Base-by-base conservation (phyloP, 2,888 invertebrate species). In the Watsonalla cultraria region DNA sequence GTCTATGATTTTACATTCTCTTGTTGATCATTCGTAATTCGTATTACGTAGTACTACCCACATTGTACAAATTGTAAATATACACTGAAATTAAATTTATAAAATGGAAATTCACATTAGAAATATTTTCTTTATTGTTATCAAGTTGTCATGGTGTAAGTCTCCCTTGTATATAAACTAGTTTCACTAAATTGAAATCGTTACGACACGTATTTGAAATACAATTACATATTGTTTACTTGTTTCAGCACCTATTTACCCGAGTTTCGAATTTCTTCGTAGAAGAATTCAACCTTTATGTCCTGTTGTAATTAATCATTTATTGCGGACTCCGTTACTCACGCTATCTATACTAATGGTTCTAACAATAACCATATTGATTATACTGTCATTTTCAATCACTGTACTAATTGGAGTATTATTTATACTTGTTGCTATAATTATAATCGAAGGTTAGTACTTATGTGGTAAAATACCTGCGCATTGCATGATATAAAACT, bases 21-120 rank as follows among this genome's bases (percentile, higher is more conserved):
- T 42, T 7, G 5, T 11, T 42, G 5, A 42, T 24, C 24, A 1
- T 24, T 24, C 24, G 24, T 24, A 24, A 24, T 24, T 24, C 24
- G 4, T 4, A 24, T 24, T 24, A n/a, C n/a, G 24, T 24, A 2
- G 24, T 2, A 37, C 37, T 37, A 37, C 37, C 37, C 37, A 7
- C 37, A 37, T 37, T 37, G 37, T 24, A 24, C 24, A 24, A 24
- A 24, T 24, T 24, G 45, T 13, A 4, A 45, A 45, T 8, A 5
- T 15, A 46, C 14, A 5, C 6, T 13, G 42, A 7, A 13, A 11
- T 6, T 11, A 13, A 45, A 13, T 45, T 5, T 45, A 45, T 45
- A 62, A 52, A 51, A 86, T 86, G 84, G 85, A 85, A 72, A 69
- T 82, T 9, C 83, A 77, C 59, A 66, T 81, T 47, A 70, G 76